phyloP scores from a whole-genome alignment of 2,888 invertebrate genomes.

The Neoitamus cyanurus region DNA sequence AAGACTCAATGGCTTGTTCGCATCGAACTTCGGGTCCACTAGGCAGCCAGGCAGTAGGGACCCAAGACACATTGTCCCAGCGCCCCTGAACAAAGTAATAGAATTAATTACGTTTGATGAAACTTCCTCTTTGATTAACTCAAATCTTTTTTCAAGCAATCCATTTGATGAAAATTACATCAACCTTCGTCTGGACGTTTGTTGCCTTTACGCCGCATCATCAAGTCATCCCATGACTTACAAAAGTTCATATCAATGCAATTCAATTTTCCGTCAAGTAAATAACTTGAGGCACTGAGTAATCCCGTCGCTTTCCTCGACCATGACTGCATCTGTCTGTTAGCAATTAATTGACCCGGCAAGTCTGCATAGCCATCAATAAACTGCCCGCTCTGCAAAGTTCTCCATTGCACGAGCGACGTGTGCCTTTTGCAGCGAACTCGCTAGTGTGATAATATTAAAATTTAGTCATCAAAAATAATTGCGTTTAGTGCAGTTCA shows the following conservation, averaged over 20 bases:
- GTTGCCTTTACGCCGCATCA: neutral
- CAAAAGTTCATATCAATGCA: conserved; percentile 1
- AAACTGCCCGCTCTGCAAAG: neutral
- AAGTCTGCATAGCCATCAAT: neutral
- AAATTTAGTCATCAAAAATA: neutral
- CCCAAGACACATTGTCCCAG: too few species aligned
- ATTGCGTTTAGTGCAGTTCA: neutral
- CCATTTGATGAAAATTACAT: neutral
- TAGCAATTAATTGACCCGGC: neutral
- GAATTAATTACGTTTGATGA: neutral
- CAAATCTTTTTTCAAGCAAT: neutral
- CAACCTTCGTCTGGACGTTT: neutral
- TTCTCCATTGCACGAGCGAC: neutral
- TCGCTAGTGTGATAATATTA: neutral
- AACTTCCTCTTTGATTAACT: neutral
- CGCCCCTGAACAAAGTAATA: too few species aligned
- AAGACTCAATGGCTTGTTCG: too few species aligned
- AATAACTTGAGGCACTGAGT: neutral
- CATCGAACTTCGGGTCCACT: too few species aligned
- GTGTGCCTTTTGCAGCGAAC: too few species aligned
- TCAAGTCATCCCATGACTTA: neutral
- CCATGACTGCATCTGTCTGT: neutral
- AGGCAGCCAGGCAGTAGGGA: too few species aligned
- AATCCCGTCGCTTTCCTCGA: neutral
- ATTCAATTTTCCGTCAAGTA: neutral